A percentile compares a stretch with the other conserved stretches of the same genome.
Evolutionary conservation across 2,113 vertebrate species (phyloP).

Genomic region (Neolamprologus ventralis): DNA sequence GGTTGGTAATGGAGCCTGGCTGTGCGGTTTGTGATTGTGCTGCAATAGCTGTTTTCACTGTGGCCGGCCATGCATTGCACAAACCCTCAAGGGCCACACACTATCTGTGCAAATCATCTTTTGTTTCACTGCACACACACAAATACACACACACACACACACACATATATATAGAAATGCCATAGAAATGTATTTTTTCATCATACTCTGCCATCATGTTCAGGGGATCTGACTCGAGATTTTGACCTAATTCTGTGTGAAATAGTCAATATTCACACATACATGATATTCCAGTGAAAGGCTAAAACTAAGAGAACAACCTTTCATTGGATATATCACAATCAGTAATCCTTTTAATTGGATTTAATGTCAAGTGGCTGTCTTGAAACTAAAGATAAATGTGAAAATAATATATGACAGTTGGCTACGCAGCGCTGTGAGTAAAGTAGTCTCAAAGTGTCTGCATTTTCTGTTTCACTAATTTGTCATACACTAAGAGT

Average conservation of each 20-base stretch:
- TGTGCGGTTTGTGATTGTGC: slow-evolving; percentile 13
- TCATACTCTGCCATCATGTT: neutral
- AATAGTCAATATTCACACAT: neutral
- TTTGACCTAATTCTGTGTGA: neutral
- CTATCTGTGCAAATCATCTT: neutral
- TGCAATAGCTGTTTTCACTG: slow-evolving; percentile 3
- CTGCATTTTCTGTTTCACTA: neutral
- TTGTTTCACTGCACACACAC: neutral
- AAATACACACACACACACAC: neutral
- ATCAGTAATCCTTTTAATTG: neutral
- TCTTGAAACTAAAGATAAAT: neutral
- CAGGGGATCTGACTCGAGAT: neutral
- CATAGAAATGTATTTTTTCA: neutral
- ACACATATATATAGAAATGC: neutral
- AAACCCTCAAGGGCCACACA: neutral
- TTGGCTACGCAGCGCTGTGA: neutral
- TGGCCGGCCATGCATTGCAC: slow-evolving; percentile 28
- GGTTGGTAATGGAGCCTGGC: slow-evolving; percentile 1
- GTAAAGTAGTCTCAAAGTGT: neutral
- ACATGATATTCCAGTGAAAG: neutral
- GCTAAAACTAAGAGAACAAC: neutral
- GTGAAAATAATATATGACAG: neutral
- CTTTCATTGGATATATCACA: neutral
- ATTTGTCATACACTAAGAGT: neutral
- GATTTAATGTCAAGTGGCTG: neutral